Conservation (phyloP, 1,140 invertebrate species). For the Lysiphlebus fabarum region DNA sequence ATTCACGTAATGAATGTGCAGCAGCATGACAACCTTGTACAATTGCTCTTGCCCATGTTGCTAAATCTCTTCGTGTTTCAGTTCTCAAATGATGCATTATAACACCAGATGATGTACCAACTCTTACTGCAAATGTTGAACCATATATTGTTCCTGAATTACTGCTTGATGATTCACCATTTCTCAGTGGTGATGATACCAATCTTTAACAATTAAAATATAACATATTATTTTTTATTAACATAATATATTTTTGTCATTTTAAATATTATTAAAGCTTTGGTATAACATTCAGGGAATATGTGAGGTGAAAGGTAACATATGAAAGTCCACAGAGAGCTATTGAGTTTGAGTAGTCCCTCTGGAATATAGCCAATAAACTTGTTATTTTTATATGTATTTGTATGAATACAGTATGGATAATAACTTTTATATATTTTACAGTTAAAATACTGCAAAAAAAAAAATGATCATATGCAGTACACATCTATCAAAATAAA, state of each 20-base stretch:
- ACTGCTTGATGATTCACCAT: slow-evolving; percentile 49
- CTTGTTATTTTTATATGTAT: slow-evolving; percentile 34
- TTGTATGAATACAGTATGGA: slow-evolving; percentile 20
- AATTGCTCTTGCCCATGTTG: slow-evolving; percentile 85
- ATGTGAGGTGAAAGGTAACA: slow-evolving; percentile 27
- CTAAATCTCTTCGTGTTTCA: slow-evolving; percentile 91
- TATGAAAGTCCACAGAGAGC: slow-evolving; percentile 31
- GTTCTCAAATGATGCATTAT: slow-evolving; percentile 83
- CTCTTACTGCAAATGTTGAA: slow-evolving; percentile 85
- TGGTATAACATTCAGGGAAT: slow-evolving; percentile 27
- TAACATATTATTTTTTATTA: no score
- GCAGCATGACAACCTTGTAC: slow-evolving; percentile 90
- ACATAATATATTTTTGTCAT: no score
- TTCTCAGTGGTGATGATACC: slow-evolving; percentile 51
- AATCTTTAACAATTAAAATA: slow-evolving; percentile 50
- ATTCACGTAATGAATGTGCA: slow-evolving; percentile 66
- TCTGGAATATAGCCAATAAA: slow-evolving; percentile 37
- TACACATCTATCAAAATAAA: neutral
- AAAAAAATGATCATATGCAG: slow-evolving; percentile 6
- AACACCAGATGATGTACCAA: slow-evolving; percentile 87
- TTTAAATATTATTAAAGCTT: neutral
- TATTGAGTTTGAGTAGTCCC: slow-evolving; percentile 36
- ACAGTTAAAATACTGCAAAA: neutral
- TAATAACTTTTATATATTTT: neutral
- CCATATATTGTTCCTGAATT: slow-evolving; percentile 62